A percentile compares a stretch with the other conserved stretches of the same genome.
Conservation (phyloP, 2,888 invertebrate species). For the Phengaris alcon region DNA sequence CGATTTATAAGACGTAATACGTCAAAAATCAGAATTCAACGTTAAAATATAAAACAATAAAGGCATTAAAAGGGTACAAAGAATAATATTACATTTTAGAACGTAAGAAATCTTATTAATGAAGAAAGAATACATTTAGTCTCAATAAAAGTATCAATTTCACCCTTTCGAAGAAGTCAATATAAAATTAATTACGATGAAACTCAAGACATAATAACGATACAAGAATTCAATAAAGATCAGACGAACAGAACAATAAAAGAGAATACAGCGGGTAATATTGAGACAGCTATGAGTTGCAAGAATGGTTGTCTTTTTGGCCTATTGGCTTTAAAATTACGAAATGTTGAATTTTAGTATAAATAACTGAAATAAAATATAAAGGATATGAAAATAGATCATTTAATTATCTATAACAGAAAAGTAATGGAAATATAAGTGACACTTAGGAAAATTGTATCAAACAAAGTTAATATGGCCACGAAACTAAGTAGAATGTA, state of each 20-base stretch:
- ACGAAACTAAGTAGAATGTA: too few relatives aligned
- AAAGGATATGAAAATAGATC: too few relatives aligned
- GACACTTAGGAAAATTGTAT: too few relatives aligned
- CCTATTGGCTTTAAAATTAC: background rate
- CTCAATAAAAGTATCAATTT: slow-evolving; percentile 2
- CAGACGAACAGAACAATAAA: slow-evolving; percentile 5
- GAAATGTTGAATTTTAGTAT: background rate
- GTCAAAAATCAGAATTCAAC: too few relatives aligned
- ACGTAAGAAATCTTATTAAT: background rate
- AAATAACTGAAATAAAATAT: background rate
- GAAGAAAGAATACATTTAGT: background rate
- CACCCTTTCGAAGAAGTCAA: slow-evolving; percentile 7
- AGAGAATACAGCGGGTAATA: slow-evolving; percentile 15
- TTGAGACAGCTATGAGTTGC: slow-evolving; percentile 7
- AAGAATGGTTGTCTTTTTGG: background rate
- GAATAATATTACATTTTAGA: background rate
- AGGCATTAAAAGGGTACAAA: too few relatives aligned
- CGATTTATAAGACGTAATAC: too few relatives aligned
- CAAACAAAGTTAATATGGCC: too few relatives aligned
- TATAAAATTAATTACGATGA: slow-evolving; percentile 22
- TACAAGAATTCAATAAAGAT: slow-evolving; percentile 24
- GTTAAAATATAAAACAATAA: too few relatives aligned
- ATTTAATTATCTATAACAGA: too few relatives aligned
- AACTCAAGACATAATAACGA: slow-evolving; percentile 22
- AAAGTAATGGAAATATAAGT: too few relatives aligned